Conservation (phyloP, 2,888 invertebrate genomes). For the Lomographa bimaculata region DNA sequence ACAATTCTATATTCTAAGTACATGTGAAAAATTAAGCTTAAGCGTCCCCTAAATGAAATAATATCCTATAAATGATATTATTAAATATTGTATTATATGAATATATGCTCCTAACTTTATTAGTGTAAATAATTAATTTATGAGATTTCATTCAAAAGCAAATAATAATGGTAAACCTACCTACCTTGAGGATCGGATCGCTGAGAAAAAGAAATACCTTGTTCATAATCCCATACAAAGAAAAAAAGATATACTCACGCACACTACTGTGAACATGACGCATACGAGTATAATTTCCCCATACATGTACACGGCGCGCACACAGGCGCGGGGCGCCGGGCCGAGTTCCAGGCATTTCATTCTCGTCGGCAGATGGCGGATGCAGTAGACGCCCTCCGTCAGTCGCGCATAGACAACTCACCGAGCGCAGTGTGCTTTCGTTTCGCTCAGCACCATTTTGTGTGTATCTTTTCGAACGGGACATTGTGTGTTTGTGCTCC, state of each 20-base stretch:
- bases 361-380: conserved; percentile 84
- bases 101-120: too few relatives aligned
- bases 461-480: conserved; percentile 79
- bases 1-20: too few relatives aligned
- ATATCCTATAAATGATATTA: too few relatives aligned
- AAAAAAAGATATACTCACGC: conserved; percentile 71
- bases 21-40: too few relatives aligned
- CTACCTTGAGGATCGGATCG: conserved; percentile 49
- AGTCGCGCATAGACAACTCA: conserved; percentile 82
- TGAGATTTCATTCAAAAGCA: conserved; percentile 22
- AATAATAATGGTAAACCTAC: conserved; percentile 37
- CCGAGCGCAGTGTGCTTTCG: conserved; percentile 69
- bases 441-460: conserved; percentile 78
- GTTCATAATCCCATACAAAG: conserved; percentile 72
- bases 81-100: too few relatives aligned
- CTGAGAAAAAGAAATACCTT: conserved; percentile 63
- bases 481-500: conserved; percentile 81
- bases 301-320: conserved; percentile 50
- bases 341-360: conserved; percentile 78
- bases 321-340: conserved; percentile 45
- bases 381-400: conserved; percentile 78
- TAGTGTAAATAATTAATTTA: too few relatives aligned
- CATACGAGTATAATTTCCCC: conserved; percentile 57
- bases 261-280: conserved; percentile 56
- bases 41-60: too few relatives aligned